These are phyloP conservation scores for Mesopsocus fuscifrons DNA, from an alignment of 2,888 invertebrate species.

Conservation along the genomic window DNA sequence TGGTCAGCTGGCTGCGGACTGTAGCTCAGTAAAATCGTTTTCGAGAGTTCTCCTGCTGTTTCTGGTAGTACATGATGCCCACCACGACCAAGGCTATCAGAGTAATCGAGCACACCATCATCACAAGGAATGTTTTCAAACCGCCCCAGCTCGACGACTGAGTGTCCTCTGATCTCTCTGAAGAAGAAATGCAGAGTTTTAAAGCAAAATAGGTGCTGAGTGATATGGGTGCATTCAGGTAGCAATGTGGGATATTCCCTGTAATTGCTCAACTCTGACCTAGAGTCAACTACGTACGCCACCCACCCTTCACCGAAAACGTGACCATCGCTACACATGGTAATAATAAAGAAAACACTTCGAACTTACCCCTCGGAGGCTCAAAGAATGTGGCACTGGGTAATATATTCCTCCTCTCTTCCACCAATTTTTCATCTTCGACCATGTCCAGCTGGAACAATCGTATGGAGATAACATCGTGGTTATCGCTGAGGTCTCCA, in stretches of 20 bases:
- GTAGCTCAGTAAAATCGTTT: conserved; percentile 70
- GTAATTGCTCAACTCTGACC: no score
- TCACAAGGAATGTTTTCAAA: conserved; percentile 73
- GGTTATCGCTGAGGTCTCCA: conserved; percentile 91
- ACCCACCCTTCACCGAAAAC: no score
- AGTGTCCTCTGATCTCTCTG: conserved; percentile 71
- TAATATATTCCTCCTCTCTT: conserved; percentile 63
- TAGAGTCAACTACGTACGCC: no score
- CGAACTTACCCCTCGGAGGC: conserved; percentile 59
- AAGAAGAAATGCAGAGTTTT: conserved; percentile 15
- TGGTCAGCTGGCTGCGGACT: no score
- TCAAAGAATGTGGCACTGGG: conserved; percentile 83
- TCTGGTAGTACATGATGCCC: conserved; percentile 85
- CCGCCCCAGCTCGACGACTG: conserved; percentile 75
- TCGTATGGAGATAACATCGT: conserved; percentile 82
- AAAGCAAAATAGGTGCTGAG: no score
- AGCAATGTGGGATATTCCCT: no score
- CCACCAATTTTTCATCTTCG: conserved; percentile 37
- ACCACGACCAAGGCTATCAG: conserved; percentile 68
- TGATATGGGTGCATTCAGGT: no score
- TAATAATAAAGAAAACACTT: no score
- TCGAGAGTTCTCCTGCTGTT: conserved; percentile 70
- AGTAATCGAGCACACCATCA: conserved; percentile 66
- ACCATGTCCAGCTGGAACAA: conserved; percentile 78
- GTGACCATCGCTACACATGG: no score